Base-by-base conservation (phyloP, 1,140 invertebrate genomes). In the Littorina saxatilis region DNA sequence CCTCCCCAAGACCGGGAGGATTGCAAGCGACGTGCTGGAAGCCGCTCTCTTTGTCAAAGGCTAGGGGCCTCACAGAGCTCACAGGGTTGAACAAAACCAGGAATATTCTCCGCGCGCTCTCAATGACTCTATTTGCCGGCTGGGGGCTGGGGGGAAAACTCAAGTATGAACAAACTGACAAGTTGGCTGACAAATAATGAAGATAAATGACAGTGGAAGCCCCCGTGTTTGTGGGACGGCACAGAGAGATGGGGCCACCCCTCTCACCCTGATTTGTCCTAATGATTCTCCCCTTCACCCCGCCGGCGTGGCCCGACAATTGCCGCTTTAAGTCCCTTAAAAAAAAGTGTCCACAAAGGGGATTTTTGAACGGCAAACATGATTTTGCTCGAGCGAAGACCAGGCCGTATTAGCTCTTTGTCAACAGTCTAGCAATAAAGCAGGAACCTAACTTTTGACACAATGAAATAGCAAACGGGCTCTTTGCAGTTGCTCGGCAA, bases 171-270 rank as follows among this genome's bases (percentile, higher is more conserved):
- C 80, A 82, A 82, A 80, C 74, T 85, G 84, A 85, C 84, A 85
- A 39, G 78, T 35, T 83, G 70, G 75, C 37, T 73, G 72, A 85
- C 82, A 85, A 85, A 83, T 85, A 83, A 85, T 85, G 82, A 85
- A 83, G 84, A 85, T 83, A 83, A 82, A 85, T 79, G 84, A 85
- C 84, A 83, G 52, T 47, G 39, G 73, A 35, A 63, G 40, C 82
- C 66, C 61, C 47, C 61, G 75, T 82, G 78, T 68, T 73, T 82
- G 84, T 83, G 72, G 77, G 84, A 73, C 39, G 79, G 68, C 72
- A 58, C n/a, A 55, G 35, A 72, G 58, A 75, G 84, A 82, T 68
- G 79, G 79, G 81, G 55, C 52, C 58, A 15, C 40, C 75, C 35
- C 68, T n/a, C 15, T 73, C 70, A 73, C 70, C 70, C 70, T 32